These are phyloP conservation scores for Pogoniulus pusillus DNA, from an alignment of 2,797 vertebrate genomes.

Conservation along the genomic window DNA sequence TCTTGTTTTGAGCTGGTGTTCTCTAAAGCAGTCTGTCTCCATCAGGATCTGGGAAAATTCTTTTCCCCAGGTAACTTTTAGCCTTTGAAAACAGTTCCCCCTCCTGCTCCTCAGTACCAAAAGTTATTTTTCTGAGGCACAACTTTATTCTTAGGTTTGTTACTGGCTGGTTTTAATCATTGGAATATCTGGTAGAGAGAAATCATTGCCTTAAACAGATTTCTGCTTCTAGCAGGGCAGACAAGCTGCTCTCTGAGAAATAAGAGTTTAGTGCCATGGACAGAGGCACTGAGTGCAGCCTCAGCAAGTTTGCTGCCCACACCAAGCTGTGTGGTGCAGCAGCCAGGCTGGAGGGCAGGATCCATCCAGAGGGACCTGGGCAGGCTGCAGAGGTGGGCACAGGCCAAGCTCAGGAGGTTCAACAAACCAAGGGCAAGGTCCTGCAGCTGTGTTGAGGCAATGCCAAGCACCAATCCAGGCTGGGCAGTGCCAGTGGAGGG, in stretches of 20 bases:
- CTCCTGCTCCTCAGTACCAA: not conserved
- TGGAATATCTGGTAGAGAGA: not conserved
- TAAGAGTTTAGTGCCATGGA: not conserved
- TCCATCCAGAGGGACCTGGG: too few species aligned
- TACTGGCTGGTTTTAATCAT: not conserved
- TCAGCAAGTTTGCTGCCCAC: too few species aligned
- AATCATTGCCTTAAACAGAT: not conserved
- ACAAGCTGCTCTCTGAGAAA: not conserved
- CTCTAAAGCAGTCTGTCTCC: not conserved
- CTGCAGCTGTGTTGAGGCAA: too few species aligned
- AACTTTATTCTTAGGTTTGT: not conserved
- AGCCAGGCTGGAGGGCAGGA: too few species aligned
- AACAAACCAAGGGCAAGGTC: too few species aligned
- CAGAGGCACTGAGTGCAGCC: too few species aligned
- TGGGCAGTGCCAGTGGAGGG: too few species aligned
- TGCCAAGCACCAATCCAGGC: too few species aligned
- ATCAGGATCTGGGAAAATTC: not conserved
- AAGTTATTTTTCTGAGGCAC: not conserved
- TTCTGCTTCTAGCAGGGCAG: not conserved
- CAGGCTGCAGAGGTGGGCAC: too few species aligned
- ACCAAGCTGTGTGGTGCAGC: too few species aligned
- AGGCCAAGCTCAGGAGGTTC: too few species aligned
- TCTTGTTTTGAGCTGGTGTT: not conserved
- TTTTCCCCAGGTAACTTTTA: not conserved
- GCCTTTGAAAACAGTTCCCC: not conserved